Evolutionary conservation across 2,113 vertebrate species (phyloP).

Genomic region (Nicator chloris): DNA sequence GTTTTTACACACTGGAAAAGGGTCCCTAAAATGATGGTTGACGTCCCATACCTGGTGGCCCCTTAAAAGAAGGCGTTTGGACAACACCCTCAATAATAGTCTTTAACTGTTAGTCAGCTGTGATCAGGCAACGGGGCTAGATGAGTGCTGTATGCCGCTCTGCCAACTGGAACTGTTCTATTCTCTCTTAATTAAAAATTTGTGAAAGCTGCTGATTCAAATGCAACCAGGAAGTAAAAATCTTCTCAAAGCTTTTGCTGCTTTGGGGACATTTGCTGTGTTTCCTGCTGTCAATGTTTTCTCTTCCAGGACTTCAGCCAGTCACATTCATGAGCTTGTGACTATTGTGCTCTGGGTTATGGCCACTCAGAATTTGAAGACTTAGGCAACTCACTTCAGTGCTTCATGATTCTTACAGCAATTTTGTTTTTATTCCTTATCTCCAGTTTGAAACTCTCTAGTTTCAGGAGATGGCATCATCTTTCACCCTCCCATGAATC

Average conservation of each 20-base stretch:
- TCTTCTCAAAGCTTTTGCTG: background rate
- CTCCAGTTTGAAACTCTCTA: background rate
- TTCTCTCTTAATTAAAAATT: background rate
- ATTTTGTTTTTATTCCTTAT: background rate
- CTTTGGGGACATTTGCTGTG: background rate
- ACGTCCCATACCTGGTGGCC: background rate
- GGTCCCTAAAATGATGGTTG: too few species aligned
- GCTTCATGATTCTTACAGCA: background rate
- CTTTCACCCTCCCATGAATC: background rate
- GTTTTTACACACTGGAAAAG: background rate
- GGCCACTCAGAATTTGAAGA: background rate
- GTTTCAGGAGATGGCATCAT: background rate
- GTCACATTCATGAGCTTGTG: fast-evolving
- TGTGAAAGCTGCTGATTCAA: background rate
- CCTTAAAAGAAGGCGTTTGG: background rate
- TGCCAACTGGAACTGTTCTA: background rate
- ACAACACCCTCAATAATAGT: fast-evolving
- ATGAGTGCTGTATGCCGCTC: background rate
- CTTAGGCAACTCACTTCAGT: background rate
- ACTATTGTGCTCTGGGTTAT: background rate
- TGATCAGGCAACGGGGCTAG: background rate
- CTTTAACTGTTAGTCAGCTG: background rate
- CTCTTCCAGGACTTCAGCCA: background rate
- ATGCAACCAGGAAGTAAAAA: background rate
- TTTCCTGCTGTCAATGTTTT: background rate